Conservation (phyloP, 2,113 vertebrate genomes). For the Pedetes capensis region DNA sequence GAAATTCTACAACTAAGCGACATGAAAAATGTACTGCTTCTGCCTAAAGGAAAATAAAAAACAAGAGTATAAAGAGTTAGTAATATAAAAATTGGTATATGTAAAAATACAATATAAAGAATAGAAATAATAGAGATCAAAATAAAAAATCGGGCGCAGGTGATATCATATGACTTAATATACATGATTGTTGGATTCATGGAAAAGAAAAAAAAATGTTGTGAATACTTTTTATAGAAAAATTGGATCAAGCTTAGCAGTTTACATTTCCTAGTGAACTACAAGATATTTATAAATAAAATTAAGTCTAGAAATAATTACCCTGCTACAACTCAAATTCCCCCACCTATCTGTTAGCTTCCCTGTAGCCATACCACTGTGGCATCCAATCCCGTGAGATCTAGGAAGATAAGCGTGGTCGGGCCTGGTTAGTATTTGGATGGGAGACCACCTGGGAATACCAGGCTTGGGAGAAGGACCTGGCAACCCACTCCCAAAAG, state of each 20-base stretch:
- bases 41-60: neutral
- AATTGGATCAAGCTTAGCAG: neutral
- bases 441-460: too few species aligned
- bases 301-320: neutral
- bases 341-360: too few species aligned
- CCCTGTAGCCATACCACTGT: too few species aligned
- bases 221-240: neutral
- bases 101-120: neutral
- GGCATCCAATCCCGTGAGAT: too few species aligned
- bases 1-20: neutral
- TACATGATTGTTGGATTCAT: neutral
- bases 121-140: neutral
- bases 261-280: neutral
- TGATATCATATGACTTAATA: neutral
- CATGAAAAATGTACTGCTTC: neutral
- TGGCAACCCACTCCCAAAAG: too few species aligned
- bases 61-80: neutral
- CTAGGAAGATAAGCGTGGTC: too few species aligned
- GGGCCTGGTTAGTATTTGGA: too few species aligned
- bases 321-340: too few species aligned
- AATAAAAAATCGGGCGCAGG: neutral
- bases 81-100: neutral
- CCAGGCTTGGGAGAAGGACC: too few species aligned
- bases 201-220: neutral
- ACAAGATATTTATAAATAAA: neutral